Evolutionary conservation across 2,113 vertebrate species (phyloP).

Genomic region (Dipodomys ordii): DNA sequence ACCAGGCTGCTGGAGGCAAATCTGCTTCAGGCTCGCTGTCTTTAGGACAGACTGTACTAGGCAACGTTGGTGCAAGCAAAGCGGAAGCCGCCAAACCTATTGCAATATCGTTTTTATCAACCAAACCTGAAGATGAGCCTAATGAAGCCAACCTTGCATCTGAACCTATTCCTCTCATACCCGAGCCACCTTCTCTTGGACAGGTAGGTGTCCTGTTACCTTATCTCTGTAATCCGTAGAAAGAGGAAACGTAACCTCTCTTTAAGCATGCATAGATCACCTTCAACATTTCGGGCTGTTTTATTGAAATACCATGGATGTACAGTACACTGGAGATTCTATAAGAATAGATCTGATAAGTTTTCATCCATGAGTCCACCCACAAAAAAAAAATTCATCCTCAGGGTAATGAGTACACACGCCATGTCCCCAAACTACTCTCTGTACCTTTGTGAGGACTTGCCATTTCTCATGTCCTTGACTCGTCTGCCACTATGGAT

Average conservation of each 20-base stretch:
- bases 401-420: background rate
- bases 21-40: no score
- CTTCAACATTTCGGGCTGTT: background rate
- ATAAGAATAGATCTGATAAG: background rate
- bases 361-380: background rate
- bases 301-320: background rate
- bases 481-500: background rate
- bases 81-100: no score
- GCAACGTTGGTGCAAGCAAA: no score
- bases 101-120: no score
- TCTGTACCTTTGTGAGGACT: no score
- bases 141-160: no score
- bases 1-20: no score
- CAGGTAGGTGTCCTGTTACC: slow-evolving; percentile 31
- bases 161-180: no score
- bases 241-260: background rate
- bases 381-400: background rate
- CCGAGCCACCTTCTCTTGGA: background rate
- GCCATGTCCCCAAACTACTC: background rate
- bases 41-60: no score
- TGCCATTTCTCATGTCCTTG: background rate
- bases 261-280: background rate
- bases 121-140: no score
- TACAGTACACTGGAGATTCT: background rate
- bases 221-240: background rate